A percentile compares a stretch with the other conserved stretches of the same genome.
Conservation (phyloP, 2,113 vertebrate genomes). For the Fulica atra region DNA sequence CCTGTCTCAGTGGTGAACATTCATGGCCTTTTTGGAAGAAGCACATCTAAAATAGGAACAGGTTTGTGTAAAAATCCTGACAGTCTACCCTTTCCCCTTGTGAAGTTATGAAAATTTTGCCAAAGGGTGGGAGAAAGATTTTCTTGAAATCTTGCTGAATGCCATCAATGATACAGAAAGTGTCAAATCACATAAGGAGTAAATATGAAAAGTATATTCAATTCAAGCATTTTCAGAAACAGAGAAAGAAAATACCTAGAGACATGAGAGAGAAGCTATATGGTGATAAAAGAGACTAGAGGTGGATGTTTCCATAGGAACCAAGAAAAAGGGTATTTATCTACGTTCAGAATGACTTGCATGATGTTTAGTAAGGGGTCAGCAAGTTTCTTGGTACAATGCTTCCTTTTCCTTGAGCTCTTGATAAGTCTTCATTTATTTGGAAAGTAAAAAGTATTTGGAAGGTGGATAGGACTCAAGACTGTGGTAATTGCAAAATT, state of each 20-base stretch:
- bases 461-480: not conserved
- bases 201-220: conserved; percentile 17
- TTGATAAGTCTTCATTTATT: not conserved
- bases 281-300: not conserved
- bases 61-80: not conserved
- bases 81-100: not conserved
- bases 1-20: not conserved
- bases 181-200: not conserved
- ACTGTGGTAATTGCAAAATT: not conserved
- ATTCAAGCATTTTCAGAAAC: not conserved
- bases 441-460: not conserved
- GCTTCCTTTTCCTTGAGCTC: not conserved
- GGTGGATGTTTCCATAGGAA: conserved; percentile 57
- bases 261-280: conserved; percentile 35
- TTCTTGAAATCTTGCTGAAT: not conserved
- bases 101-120: not conserved
- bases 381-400: not conserved
- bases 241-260: conserved; percentile 19
- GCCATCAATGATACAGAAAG: not conserved
- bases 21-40: not conserved
- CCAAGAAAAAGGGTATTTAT: conserved; percentile 26
- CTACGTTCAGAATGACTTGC: conserved; percentile 13
- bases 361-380: conserved; percentile 34
- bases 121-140: not conserved
- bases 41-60: not conserved